Evolutionary conservation across 2,113 vertebrate species (phyloP).

Genomic region (Microcebus ravelobensis): DNA sequence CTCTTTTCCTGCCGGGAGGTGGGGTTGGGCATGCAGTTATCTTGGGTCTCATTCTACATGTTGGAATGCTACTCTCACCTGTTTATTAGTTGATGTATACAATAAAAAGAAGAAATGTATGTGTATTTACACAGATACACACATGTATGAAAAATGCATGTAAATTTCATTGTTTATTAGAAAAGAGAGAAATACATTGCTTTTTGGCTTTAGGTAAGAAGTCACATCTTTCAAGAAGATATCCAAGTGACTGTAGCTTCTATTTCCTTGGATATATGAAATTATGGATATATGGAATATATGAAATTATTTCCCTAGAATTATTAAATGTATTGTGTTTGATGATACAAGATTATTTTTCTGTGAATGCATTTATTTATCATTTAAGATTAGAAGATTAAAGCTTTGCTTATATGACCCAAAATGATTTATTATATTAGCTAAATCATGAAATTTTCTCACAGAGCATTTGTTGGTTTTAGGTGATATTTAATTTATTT

Average conservation of each 20-base stretch:
- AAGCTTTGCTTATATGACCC: not conserved
- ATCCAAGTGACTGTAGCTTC: not conserved
- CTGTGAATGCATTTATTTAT: not conserved
- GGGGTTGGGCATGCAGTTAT: not conserved
- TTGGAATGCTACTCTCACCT: not conserved
- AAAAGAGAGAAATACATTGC: not conserved
- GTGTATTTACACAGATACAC: too few relatives aligned
- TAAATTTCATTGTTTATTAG: not conserved
- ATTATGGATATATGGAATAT: not conserved
- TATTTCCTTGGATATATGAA: not conserved
- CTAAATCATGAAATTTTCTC: not conserved
- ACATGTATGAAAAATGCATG: not conserved
- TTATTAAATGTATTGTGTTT: not conserved
- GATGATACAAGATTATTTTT: not conserved
- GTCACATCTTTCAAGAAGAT: not conserved
- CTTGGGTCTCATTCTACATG: not conserved
- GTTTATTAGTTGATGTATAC: not conserved
- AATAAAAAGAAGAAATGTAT: not conserved
- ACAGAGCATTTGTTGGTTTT: not conserved
- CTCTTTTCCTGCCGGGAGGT: not conserved
- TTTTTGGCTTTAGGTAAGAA: not conserved
- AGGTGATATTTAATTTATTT: not conserved
- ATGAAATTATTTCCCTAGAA: not conserved
- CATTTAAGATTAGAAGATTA: constrained; percentile 6
- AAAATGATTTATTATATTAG: not conserved